Evolutionary conservation across 2,797 vertebrate genomes (phyloP).

Genomic region (Dermochelys coriacea): DNA sequence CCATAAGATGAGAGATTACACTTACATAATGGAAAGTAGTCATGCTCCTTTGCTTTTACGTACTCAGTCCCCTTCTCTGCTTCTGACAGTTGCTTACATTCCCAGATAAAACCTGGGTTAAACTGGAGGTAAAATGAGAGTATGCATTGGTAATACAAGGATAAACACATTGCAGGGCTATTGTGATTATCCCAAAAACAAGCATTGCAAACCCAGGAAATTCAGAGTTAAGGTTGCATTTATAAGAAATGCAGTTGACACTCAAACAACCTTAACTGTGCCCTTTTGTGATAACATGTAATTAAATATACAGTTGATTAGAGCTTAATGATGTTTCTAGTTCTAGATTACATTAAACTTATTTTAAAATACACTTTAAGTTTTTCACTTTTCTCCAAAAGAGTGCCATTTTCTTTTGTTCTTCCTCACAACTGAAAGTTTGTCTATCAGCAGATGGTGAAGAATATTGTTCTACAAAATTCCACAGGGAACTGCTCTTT

Average conservation of each 20-base stretch:
- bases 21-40: no score
- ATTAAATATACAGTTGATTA: not conserved
- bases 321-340: not conserved
- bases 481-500: not conserved
- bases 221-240: constrained; percentile 21
- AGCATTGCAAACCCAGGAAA: constrained; percentile 32
- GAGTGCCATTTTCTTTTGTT: not conserved
- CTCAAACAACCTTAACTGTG: not conserved
- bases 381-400: rapidly evolving
- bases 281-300: not conserved
- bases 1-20: no score
- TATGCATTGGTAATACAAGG: no score
- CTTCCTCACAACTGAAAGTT: not conserved
- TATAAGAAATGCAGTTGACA: not conserved
- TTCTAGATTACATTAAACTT: not conserved
- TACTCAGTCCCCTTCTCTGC: no score
- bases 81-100: no score
- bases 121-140: no score
- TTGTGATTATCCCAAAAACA: no score
- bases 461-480: not conserved
- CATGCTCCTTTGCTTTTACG: no score
- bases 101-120: no score
- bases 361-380: rapidly evolving
- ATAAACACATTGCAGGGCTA: no score
- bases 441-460: not conserved